Evolutionary conservation across 2,113 vertebrate genomes (phyloP), one percentile per base, ranked within the genome.

Genomic region (Ailuropoda melanoleuca): DNA sequence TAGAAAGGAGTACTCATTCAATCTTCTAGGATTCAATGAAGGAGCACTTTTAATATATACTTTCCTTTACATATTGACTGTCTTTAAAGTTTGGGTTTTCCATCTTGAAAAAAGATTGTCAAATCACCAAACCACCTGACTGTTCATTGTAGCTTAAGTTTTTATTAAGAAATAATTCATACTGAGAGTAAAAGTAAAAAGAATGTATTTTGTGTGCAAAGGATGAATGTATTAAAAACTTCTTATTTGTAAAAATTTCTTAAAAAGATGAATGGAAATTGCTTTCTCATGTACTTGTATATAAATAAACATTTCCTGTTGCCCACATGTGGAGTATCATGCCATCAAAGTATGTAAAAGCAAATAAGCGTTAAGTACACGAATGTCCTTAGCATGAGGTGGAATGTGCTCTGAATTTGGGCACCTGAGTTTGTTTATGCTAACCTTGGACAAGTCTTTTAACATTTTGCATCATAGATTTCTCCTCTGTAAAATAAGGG

Each of bases 291-390:
- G 97, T 98, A 98, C 97, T 98, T 98, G 97, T 99, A 98, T 97
- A 97, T 98, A 99, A 99, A 99, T 98, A 99, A 98, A 99, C 91
- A 97, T 98, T 98, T 98, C 98, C 97, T 98, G 94, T 98, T 99
- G 98, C 97, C 97, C 98, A 98, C 62, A 93, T 94, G 46, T 77
- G 85, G 88, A 93, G 10, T 7, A 48, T 90, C 17, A 64, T 93
- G 80, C 15, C 21, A 91, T 93, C 75, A 93, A 84, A 86, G 29
- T 89, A 50, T 39, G 13, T 87, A 62, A 88, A 86, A 91, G 58
- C 56, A 86, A 94, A 77, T 81, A 53, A 60, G n/a, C 39, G 86
- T 93, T 78, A 64, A 66, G 43, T 55, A 72, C 26, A 83, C 66
- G 37, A 46, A 58, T 26, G 29, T 55, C 23, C 29, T 97, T 23